These are phyloP conservation scores for Sebastolobus alascanus DNA, from an alignment of 2,797 vertebrate species.

Conservation along the genomic window DNA sequence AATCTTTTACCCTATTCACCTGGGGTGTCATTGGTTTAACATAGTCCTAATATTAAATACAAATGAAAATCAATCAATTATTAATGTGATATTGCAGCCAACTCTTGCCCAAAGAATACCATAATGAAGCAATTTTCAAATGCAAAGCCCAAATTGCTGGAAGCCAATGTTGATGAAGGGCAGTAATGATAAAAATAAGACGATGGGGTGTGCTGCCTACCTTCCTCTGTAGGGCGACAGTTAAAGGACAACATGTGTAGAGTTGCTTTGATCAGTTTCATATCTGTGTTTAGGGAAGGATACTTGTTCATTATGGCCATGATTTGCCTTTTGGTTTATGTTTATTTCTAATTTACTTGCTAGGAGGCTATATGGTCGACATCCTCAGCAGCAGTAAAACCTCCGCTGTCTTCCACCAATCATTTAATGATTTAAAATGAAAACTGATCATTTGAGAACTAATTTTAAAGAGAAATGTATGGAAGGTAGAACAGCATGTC, in stretches of 20 bases:
- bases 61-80: background rate
- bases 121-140: background rate
- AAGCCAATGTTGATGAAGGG: background rate
- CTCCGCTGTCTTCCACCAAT: background rate
- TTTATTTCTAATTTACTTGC: background rate
- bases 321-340: background rate
- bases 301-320: background rate
- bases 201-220: background rate
- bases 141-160: background rate
- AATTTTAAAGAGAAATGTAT: background rate
- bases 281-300: background rate
- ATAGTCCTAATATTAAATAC: background rate
- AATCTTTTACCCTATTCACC: background rate
- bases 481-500: background rate
- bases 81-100: background rate
- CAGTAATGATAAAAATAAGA: background rate
- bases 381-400: conserved; percentile 6
- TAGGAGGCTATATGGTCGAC: conserved; percentile 6
- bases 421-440: background rate
- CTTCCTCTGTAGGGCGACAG: background rate
- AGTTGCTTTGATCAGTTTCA: background rate
- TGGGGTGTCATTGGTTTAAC: background rate
- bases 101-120: background rate
- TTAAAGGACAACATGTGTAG: background rate
- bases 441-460: background rate